Conservation (phyloP, 2,888 invertebrate genomes). For the Eueremaeus valkanovi region DNA sequence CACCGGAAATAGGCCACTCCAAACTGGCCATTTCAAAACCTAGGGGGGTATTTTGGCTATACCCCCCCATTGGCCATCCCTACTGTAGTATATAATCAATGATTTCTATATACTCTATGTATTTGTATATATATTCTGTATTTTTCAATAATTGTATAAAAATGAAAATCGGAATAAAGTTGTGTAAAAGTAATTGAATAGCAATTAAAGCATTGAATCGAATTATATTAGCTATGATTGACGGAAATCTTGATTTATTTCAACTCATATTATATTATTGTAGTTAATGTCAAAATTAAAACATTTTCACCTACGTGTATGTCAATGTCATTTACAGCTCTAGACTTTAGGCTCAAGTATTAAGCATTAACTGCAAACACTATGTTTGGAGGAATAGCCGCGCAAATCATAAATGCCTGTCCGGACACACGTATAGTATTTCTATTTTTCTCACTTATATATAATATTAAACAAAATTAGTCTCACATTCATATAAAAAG, state of each 20-base stretch:
- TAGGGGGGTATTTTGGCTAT: too few relatives aligned
- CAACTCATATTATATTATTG: background rate
- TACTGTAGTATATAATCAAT: too few relatives aligned
- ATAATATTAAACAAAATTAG: background rate
- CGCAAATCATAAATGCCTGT: background rate
- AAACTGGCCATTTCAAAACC: too few relatives aligned
- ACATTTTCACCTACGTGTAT: conserved; percentile 19
- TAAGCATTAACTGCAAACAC: conserved; percentile 22
- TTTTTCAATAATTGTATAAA: too few relatives aligned
- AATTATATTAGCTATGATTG: background rate
- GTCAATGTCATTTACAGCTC: conserved; percentile 33
- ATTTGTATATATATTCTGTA: too few relatives aligned
- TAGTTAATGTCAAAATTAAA: background rate
- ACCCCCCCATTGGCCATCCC: too few relatives aligned
- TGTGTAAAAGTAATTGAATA: background rate
- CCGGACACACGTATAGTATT: background rate
- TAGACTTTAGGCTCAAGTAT: conserved; percentile 18
- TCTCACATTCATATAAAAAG: conserved; percentile 7
- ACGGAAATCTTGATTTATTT: conserved; percentile 18
- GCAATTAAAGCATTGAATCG: background rate
- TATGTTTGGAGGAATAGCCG: background rate
- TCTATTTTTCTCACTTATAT: background rate
- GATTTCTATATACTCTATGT: too few relatives aligned
- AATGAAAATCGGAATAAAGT: background rate
- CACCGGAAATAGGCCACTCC: too few relatives aligned